phyloP scores from a whole-genome alignment of 1,140 invertebrate genomes.

The Papilio polyxenes region DNA sequence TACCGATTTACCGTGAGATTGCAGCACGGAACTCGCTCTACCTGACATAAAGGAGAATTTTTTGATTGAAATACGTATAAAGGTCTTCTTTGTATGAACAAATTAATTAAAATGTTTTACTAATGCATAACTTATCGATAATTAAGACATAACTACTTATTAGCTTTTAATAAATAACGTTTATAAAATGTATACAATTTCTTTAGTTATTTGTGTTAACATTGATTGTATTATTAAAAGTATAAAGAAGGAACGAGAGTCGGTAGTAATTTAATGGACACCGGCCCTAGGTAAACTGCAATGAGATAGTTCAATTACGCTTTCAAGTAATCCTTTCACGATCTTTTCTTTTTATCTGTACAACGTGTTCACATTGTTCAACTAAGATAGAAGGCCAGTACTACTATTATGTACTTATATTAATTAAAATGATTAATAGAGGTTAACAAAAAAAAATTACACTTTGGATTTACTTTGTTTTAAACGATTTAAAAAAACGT shows the following conservation, averaged over 20 bases:
- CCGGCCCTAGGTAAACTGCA: slow-evolving; percentile 29
- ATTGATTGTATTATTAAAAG: slow-evolving; percentile 24
- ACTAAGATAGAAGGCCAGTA: background rate
- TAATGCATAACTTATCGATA: background rate
- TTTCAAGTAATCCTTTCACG: slow-evolving; percentile 17
- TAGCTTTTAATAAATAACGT: too few species aligned
- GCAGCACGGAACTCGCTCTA: background rate
- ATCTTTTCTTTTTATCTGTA: slow-evolving; percentile 12
- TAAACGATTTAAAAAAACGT: background rate
- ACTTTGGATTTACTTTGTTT: background rate
- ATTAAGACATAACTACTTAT: too few species aligned
- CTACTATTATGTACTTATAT: background rate
- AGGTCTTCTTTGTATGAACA: background rate
- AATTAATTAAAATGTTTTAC: background rate
- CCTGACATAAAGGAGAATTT: background rate
- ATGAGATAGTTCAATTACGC: slow-evolving; percentile 28
- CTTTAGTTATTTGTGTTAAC: background rate
- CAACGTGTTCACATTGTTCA: background rate
- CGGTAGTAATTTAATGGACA: slow-evolving; percentile 20
- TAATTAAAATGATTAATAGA: background rate
- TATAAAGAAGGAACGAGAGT: slow-evolving; percentile 12
- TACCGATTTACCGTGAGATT: background rate
- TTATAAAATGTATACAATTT: background rate
- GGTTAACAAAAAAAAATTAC: too few species aligned
- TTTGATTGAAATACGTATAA: background rate